Percentiles rank a stretch among this genome's conserved stretches.
Evolutionary conservation across 2,113 vertebrate species (phyloP).

Genomic region (Neogobius melanostomus): DNA sequence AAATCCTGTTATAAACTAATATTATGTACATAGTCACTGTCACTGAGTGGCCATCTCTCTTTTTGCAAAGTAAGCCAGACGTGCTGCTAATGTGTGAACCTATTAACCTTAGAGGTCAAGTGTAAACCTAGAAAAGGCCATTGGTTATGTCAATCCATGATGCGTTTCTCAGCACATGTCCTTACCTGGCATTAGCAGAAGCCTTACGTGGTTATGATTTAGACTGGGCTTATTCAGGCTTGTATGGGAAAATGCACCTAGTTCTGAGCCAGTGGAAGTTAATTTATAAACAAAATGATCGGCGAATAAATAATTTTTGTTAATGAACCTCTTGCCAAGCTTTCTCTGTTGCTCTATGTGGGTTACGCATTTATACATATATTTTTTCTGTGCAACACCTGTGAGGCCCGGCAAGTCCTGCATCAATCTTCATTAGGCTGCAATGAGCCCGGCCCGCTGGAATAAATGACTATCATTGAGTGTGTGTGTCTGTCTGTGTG

Average conservation of each 20-base stretch:
- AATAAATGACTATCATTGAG: constrained; percentile 66
- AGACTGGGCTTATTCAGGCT: neutral
- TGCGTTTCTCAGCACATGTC: neutral
- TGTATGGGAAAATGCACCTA: neutral
- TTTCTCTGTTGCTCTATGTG: constrained; percentile 46
- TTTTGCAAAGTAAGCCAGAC: neutral
- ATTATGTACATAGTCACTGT: too few relatives aligned
- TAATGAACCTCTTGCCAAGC: constrained; percentile 21
- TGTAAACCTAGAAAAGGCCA: neutral
- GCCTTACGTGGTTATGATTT: neutral
- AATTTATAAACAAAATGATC: constrained; percentile 21
- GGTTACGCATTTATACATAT: constrained; percentile 69
- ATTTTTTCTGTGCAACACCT: constrained; percentile 62
- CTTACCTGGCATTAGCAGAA: too few relatives aligned
- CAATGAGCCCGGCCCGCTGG: constrained; percentile 67
- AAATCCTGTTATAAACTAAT: too few relatives aligned
- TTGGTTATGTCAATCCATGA: neutral
- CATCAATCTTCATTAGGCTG: constrained; percentile 74
- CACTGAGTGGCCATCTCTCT: neutral
- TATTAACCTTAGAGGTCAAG: neutral
- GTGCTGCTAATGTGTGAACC: neutral
- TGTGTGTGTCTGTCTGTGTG: constrained; percentile 14
- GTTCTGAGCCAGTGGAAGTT: neutral
- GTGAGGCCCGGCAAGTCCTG: constrained; percentile 57
- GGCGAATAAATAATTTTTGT: constrained; percentile 11